Evolutionary conservation across 2,797 vertebrate species (phyloP), one percentile per base, ranked within the genome.

Genomic region (Allobates femoralis): DNA sequence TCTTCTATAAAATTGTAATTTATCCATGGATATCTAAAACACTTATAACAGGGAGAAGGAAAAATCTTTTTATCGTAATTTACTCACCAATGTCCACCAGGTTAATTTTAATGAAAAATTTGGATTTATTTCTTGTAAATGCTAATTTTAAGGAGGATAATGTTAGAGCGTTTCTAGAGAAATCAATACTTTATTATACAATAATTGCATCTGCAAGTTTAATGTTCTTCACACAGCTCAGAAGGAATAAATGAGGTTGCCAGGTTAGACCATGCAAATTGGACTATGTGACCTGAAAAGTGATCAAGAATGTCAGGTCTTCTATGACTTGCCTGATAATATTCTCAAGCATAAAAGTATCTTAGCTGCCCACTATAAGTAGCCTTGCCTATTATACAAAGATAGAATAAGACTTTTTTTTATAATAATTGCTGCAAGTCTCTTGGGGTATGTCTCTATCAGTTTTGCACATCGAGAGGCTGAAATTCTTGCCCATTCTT

Each of bases 181-280:
- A 94, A 95, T 94, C 93, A 93, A 94, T 95, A 92, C 90, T 93
- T 94, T 94, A 94, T 94, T 94, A 93, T 93, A 92, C 91, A 95
- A 94, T 94, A 93, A 94, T 94, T 93, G 90, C 90, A 91, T 91
- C 93, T 93, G 91, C 88, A 93, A 90, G 87, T 92, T 93, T 93
- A 92, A 94, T 92, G 92, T 74, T 94, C 92, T 92, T 90, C 88
- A 86, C 85, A 89, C 91, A 89, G 88, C 90, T 86, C 86, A 18
- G 11, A 84, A 90, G 92, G 90, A 93, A 93, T 82, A 89, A 91
- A 91, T 91, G 89, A 90, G 91, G 92, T 89, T 91, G 90, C 51
- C 88, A 90, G 92, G 90, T 92, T 90, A 93, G 85, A 89, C 77
- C 89, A 91, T 90, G 88, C 90, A 93, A 91, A 92, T 87, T 90